These are phyloP conservation scores for Halesus radiatus DNA, from an alignment of 1,140 invertebrate genomes.

Conservation along the genomic window DNA sequence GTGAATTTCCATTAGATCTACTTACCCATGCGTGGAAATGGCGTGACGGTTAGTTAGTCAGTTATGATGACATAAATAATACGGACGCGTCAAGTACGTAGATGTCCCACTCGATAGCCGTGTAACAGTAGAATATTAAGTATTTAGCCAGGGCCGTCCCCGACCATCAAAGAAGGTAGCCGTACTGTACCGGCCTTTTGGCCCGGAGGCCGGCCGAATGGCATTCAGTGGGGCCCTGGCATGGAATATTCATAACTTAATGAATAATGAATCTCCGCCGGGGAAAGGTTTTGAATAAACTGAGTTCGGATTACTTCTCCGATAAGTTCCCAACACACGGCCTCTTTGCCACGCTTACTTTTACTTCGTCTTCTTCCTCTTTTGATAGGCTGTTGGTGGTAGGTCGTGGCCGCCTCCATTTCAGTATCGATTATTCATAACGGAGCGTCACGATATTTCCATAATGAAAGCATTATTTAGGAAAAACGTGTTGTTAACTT, in stretches of 20 bases:
- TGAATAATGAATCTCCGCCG: slow-evolving; percentile 29
- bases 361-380: too few relatives aligned
- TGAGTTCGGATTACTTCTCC: slow-evolving; percentile 24
- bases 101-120: too few relatives aligned
- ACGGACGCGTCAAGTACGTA: too few relatives aligned
- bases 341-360: too few relatives aligned
- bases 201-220: background rate
- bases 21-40: too few relatives aligned
- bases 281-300: slow-evolving; percentile 21
- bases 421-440: slow-evolving; percentile 31
- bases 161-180: background rate
- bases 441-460: slow-evolving; percentile 14
- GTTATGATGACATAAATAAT: too few relatives aligned
- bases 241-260: slow-evolving; percentile 40
- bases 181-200: background rate
- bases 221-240: background rate
- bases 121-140: too few relatives aligned
- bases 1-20: too few relatives aligned
- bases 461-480: slow-evolving; percentile 5
- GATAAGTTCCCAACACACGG: slow-evolving; percentile 23
- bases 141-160: background rate
- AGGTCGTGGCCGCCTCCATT: slow-evolving; percentile 1
- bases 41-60: too few relatives aligned
- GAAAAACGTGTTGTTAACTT: background rate
- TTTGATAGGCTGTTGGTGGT: too few relatives aligned